Conservation (phyloP, 2,113 vertebrate species). For the Chionodraco myersi region DNA sequence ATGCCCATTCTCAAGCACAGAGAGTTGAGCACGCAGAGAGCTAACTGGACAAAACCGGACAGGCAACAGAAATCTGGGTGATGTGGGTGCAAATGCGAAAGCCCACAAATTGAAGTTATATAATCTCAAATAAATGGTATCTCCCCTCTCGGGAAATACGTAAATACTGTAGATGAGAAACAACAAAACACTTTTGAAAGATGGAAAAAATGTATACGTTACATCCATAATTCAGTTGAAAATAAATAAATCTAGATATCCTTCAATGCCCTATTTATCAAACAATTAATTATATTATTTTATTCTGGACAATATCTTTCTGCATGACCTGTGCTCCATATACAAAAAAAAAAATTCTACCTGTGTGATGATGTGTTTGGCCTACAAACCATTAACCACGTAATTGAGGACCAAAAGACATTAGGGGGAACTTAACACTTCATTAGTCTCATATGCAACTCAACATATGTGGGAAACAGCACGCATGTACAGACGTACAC, state of each 20-base stretch:
- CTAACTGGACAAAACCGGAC: conserved; percentile 49
- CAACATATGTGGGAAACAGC: conserved; percentile 49
- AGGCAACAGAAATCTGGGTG: conserved; percentile 55
- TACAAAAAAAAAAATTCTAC: conserved; percentile 36
- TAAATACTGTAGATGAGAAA: background rate
- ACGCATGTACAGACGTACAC: conserved; percentile 35
- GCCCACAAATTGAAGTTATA: conserved; percentile 55
- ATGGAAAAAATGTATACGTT: background rate
- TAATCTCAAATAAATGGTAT: conserved; percentile 53
- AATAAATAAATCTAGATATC: background rate
- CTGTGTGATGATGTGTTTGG: conserved; percentile 43
- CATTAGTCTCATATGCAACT: conserved; percentile 61
- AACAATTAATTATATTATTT: conserved; percentile 12
- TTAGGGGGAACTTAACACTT: conserved; percentile 58
- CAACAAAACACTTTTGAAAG: background rate
- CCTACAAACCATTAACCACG: conserved; percentile 50
- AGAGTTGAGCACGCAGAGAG: conserved; percentile 9
- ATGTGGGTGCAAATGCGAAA: conserved; percentile 48
- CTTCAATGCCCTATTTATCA: background rate
- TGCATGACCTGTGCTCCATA: conserved; percentile 11
- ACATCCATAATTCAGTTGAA: background rate
- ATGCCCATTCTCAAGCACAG: conserved; percentile 56
- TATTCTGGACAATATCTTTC: conserved; percentile 20
- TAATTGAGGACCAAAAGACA: conserved; percentile 50
- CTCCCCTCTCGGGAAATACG: conserved; percentile 44